A percentile compares a stretch with the other conserved stretches of the same genome.
Conservation (phyloP, 2,797 vertebrate genomes). For the Steatocranus sp. region DNA sequence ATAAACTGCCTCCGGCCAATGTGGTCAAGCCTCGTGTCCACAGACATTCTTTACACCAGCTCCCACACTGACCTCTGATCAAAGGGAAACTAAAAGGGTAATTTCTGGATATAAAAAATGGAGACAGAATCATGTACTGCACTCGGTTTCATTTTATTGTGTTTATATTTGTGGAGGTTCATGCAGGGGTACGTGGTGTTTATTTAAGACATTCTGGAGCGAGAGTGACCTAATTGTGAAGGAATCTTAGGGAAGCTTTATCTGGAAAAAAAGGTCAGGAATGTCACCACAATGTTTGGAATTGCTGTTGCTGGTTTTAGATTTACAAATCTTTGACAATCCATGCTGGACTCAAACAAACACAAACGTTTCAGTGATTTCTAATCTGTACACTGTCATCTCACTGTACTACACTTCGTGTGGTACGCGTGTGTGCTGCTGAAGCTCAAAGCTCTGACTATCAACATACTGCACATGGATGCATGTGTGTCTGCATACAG, state of each 20-base stretch:
- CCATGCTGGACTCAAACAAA: not conserved
- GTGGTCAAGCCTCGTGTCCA: conserved; percentile 37
- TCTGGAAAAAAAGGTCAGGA: not conserved
- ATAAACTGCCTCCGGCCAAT: conserved; percentile 41
- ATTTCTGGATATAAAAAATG: conserved; percentile 19
- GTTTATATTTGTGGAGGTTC: not conserved
- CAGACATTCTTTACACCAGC: conserved; percentile 51
- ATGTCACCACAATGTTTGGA: conserved; percentile 13
- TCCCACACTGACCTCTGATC: conserved; percentile 53
- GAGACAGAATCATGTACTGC: not conserved
- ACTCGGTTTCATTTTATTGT: not conserved
- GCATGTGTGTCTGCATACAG: not conserved
- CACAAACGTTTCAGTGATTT: not conserved
- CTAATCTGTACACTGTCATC: not conserved
- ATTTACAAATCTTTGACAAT: not conserved
- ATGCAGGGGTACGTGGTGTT: not conserved
- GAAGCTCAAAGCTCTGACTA: not conserved
- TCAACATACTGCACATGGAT: not conserved
- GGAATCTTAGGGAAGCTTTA: not conserved
- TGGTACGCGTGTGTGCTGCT: rapidly evolving
- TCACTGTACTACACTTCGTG: not conserved
- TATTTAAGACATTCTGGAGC: not conserved
- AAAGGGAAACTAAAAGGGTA: conserved; percentile 13
- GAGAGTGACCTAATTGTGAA: not conserved
- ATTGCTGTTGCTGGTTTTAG: conserved; percentile 13